Base-by-base conservation (phyloP, 2,113 vertebrate species). In the Mionectes macconnelli region DNA sequence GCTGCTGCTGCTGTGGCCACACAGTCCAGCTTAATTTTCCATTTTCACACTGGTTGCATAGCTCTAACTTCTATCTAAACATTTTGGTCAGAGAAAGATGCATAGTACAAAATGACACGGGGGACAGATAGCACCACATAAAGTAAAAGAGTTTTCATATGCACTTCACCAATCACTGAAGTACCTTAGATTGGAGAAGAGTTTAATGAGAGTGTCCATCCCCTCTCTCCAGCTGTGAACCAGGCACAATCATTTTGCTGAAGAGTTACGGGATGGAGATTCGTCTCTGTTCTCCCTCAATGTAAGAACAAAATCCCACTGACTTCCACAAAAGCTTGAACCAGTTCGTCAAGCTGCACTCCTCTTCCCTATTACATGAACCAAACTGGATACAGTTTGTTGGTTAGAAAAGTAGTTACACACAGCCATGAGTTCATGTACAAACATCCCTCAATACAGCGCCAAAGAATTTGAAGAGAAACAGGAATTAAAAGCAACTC, bases 401-500 rank as follows among this genome's bases (percentile, higher is more conserved):
- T 95, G 84, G 77, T 87, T 57, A 55, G 49, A 81, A 30, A 95
- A 77, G 85, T 14, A 79, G 63, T 79, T 87, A 75, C 22, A 75
- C 25, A 39, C 35, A 87, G 47, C 50, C 12, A 27, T 8, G 78
- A 79, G 56, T 39, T 59, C 49, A 50, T 8, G 59, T 78, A 57
- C 50, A 91, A 94, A 89, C 62, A 90, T 53, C 73, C 89, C 90
- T 84, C 74, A 94, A 94, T 2, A 8, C 86, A 87, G 52, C 31
- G 84, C 39, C 25, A 74, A 87, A 49, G 45, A 76, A n/a, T 81
- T 28, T 86, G 67, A 77, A 66, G 55, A 87, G 55, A 47, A 96
- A 93, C 24, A 4, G 73, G 35, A 95, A 42, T 79, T 20, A 94
- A 76, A 97, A 69, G 72, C 63, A 89, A 33, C 37, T 90, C 2